Base-by-base conservation (phyloP, 1,140 invertebrate genomes). In the Danaus plexippus region DNA sequence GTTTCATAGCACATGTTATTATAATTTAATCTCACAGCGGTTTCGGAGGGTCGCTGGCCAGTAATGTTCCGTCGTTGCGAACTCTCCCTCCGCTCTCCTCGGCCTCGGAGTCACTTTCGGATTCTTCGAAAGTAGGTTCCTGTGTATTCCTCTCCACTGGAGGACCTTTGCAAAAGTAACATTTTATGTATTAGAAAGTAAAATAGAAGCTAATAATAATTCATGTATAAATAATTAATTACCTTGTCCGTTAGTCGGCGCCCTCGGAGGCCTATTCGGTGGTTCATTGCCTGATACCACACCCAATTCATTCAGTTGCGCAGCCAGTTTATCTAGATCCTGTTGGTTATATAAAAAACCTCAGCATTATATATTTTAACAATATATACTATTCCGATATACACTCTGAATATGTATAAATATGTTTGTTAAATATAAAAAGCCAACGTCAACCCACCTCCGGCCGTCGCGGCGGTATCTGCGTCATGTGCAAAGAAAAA, bases 11-110 rank as follows among this genome's bases (percentile, higher is more conserved):
- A 32, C 22, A 8, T 32, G 22, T 32, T 8, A 32, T 4, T 32
- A 32, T 32, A 3, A 7, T 32, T 32, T 7, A 32, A 32, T 32
- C 96, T 95, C 90, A 97, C 96, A 98, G 91, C 67, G 97, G 97
- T 82, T 98, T 96, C 5, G 97, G 96, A 15, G 97, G 96, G 88
- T 99, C 97, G 72, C 96, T 98, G 43, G 97, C 97, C 7, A 98
- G 89, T 32, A 98, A 88, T 1, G 97, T 98, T 51, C 97, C 97
- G 87, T 98, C 96, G 72, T 96, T 96, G 59, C 94, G 89, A 32
- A 88, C 89, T 57, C 90, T 82, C 55, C 91, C 91, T 57, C 91
- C 91, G 63, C 88, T 89, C 69, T 92, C 91, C 71, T 92, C 91
- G 7, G 89, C 90, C 69, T 92, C 91, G 6, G 90, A 91, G 66